A percentile compares a stretch with the other conserved stretches of the same genome.
phyloP scores from a whole-genome alignment of 2,888 invertebrate species.

The Aporophyla nigra region DNA sequence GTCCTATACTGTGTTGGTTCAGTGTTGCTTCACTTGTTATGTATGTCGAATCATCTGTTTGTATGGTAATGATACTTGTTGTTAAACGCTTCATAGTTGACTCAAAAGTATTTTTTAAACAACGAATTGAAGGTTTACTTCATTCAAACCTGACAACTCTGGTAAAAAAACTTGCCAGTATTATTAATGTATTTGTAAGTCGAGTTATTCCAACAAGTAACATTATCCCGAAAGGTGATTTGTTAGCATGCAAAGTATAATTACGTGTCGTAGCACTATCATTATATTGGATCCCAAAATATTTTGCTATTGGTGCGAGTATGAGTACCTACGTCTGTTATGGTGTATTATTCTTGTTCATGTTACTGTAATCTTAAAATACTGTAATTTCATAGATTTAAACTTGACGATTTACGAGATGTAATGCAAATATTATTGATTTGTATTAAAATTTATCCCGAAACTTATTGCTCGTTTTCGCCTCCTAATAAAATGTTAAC shows the following conservation, averaged over 20 bases:
- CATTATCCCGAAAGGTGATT: constrained; percentile 63
- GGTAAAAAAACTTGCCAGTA: constrained; percentile 3
- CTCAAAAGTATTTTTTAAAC: constrained; percentile 21
- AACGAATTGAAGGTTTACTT: constrained; percentile 31
- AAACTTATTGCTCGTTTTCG: constrained; percentile 91
- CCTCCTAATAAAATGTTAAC: constrained; percentile 91
- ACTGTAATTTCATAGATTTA: constrained; percentile 87
- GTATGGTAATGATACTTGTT: constrained; percentile 73
- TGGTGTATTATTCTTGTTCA: constrained; percentile 88
- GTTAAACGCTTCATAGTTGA: constrained; percentile 32
- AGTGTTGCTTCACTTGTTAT: constrained; percentile 76
- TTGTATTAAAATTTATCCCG: constrained; percentile 89
- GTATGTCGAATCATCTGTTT: constrained; percentile 67
- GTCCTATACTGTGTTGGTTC: constrained; percentile 74
- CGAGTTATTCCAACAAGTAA: constrained; percentile 57
- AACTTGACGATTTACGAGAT: constrained; percentile 88
- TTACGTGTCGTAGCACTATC: constrained; percentile 69
- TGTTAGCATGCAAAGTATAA: constrained; percentile 68
- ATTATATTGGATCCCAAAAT: constrained; percentile 73
- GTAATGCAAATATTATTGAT: constrained; percentile 88
- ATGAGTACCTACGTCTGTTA: constrained; percentile 79
- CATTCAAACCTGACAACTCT: constrained; percentile 11
- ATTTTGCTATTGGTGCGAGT: constrained; percentile 82
- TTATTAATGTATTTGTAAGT: constrained; percentile 18
- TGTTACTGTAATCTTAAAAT: constrained; percentile 90